Evolutionary conservation across 2,888 invertebrate genomes (phyloP), one percentile per base, ranked within the genome.

Genomic region (Agrenia bidenticulata): DNA sequence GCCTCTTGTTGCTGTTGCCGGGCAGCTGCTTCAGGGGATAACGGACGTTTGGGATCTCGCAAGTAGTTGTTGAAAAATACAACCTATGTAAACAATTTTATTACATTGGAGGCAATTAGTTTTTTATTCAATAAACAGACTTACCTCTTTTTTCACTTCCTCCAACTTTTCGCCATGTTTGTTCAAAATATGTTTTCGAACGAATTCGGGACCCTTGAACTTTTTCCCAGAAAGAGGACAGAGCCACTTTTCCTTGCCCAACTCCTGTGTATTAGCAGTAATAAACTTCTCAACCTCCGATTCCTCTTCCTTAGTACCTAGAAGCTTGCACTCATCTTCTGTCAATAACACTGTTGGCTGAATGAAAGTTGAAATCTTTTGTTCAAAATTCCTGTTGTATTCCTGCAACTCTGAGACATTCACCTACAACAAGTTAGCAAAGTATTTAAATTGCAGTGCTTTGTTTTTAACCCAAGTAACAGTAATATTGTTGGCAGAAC

Each of bases 151-250:
- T 73, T 92, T 91, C 1, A 97, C 97, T 81, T 98, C 97, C 42
- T 97, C 94, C 50, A 99, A 89, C 82, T 97, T 98, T 78, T 99
- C 98, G 0, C 81, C 89, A 78, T 99, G 98, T 79, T 99, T 99
- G 80, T 97, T 97, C 79, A 94, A 91, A 73, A 99, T 95, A 80
- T 99, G 99, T 80, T 99, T 99, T 67, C 94, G 87, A 32, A 99
- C 96, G 81, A 97, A 99, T 80, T 99, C 98, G 0, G 98, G 97
- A 0, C 98, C 88, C 80, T 98, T 99, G 82, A 99, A 99, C 80
- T 99, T 99, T 81, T 99, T 99, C 1, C 98, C 98, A 62, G 96
- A 97, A 9, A 99, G 82, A 0, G 99, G 99, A 81, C 99, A 99
- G 17, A 70, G 81, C 98, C 98, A 99, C 78, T 99, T 99, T 80